Percentiles rank a stretch among this genome's conserved stretches.
These are phyloP conservation scores for Diplolepis rosae DNA, from an alignment of 2,888 invertebrate species.

Conservation along the genomic window DNA sequence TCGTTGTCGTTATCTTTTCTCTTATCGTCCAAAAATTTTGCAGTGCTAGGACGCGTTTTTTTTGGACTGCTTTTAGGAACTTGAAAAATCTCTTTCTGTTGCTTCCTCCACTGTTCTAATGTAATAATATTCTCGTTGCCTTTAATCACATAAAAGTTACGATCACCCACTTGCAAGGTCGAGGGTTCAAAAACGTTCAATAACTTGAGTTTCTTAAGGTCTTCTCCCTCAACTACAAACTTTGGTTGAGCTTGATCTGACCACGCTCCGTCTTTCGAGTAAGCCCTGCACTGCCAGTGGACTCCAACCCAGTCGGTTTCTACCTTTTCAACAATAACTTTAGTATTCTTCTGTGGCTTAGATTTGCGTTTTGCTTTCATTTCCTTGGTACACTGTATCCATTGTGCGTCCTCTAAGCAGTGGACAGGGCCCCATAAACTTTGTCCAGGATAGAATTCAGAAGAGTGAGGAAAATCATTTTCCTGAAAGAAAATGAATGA, in stretches of 20 bases:
- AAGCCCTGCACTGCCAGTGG: slow-evolving; percentile 89
- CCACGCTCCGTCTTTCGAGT: slow-evolving; percentile 77
- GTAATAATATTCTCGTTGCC: slow-evolving; percentile 84
- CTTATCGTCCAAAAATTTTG: slow-evolving; percentile 39
- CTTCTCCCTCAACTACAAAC: slow-evolving; percentile 82
- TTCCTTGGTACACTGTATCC: slow-evolving; percentile 86
- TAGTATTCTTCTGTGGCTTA: slow-evolving; percentile 72
- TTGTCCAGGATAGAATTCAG: slow-evolving; percentile 83
- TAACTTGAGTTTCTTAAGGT: slow-evolving; percentile 86
- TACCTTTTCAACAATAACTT: slow-evolving; percentile 86
- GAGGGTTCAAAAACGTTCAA: slow-evolving; percentile 91
- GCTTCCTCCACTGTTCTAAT: slow-evolving; percentile 84
- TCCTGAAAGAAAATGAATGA: slow-evolving; percentile 69
- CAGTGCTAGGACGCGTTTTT: slow-evolving; percentile 60
- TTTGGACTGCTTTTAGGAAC: slow-evolving; percentile 70
- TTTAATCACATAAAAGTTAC: slow-evolving; percentile 87
- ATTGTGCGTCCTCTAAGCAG: slow-evolving; percentile 85
- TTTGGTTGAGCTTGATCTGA: slow-evolving; percentile 82
- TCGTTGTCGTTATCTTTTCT: slow-evolving; percentile 61
- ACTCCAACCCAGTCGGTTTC: slow-evolving; percentile 88
- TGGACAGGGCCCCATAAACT: slow-evolving; percentile 84
- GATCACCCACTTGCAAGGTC: slow-evolving; percentile 91
- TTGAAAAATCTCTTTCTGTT: slow-evolving; percentile 69
- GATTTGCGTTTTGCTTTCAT: slow-evolving; percentile 77
- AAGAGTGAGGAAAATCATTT: slow-evolving; percentile 76